A percentile compares a stretch with the other conserved stretches of the same genome.
phyloP scores from a whole-genome alignment of 1,140 invertebrate species.

The Orchestia grillus region DNA sequence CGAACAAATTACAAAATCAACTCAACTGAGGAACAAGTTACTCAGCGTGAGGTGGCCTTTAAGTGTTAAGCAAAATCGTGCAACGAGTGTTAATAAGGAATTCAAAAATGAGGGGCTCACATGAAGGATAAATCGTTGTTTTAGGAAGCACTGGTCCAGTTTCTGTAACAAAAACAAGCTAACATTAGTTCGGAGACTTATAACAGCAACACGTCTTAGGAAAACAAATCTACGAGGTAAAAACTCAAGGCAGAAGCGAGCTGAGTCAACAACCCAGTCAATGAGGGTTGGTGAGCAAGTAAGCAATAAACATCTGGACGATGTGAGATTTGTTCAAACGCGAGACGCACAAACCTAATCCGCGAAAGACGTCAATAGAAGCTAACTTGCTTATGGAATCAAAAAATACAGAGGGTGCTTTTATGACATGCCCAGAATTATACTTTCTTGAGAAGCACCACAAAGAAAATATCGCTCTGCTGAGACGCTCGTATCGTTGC shows the following conservation, averaged over 20 bases:
- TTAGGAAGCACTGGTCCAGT: slow-evolving; percentile 44
- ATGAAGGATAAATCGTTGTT: slow-evolving; percentile 49
- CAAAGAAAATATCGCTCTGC: too few relatives aligned
- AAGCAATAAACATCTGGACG: not conserved
- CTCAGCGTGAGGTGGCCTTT: not conserved
- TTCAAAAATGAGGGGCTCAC: not conserved
- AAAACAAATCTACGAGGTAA: not conserved
- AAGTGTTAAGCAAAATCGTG: not conserved
- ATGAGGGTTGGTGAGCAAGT: not conserved
- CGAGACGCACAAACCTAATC: not conserved
- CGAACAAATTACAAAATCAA: not conserved
- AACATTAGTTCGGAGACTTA: not conserved
- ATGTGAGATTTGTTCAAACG: not conserved
- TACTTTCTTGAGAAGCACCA: too few relatives aligned
- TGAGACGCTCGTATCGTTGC: too few relatives aligned
- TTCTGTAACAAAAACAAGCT: slow-evolving; percentile 47
- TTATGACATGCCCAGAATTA: too few relatives aligned
- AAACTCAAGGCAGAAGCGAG: not conserved
- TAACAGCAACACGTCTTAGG: not conserved
- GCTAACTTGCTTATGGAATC: not conserved
- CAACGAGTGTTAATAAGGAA: not conserved
- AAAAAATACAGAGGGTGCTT: too few relatives aligned
- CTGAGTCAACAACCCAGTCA: not conserved
- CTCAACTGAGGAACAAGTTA: too few relatives aligned
- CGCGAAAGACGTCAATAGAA: not conserved